Base-by-base conservation (phyloP, 2,888 invertebrate species). In the Leucophenga montana region DNA sequence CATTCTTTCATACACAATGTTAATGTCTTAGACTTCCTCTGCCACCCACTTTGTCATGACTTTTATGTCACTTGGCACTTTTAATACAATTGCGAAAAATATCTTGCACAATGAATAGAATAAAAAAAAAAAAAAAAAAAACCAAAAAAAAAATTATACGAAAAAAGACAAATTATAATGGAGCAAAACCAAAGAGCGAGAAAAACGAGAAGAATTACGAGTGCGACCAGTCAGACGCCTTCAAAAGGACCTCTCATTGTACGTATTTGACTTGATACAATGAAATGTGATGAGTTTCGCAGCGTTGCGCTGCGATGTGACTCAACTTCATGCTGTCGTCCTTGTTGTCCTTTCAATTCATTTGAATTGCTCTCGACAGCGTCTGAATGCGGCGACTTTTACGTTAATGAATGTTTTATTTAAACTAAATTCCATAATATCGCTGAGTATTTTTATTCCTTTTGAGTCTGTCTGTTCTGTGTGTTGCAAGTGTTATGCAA, bases 171-270 rank as follows among this genome's bases (percentile, higher is more conserved):
- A 74, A 68, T 77, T 69, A 70, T 54, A 20, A 18, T 53, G 5
- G 53, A 53, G 53, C 39, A 66, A 66, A 27, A 20, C 22, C 20
- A 44, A 22, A 44, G 22, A 16, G 46, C 44, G 48, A 39, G 72
- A 78, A 78, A 77, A 81, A 81, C 79, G 82, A 79, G 77, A 78
- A 80, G 79, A 78, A 82, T 82, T 80, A 76, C 79, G 73, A 80
- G 74, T 73, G 79, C 75, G 72, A 73, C 73, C 66, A 72, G 77
- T 69, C 71, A 70, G 75, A 68, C 68, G 68, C 68, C 68, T 68
- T 54, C 39, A 53, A 31, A 64, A 75, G 79, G 70, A 74, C 69
- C 70, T 75, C 59, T 71, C 57, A 66, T 75, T 69, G 70, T 46
- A 69, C 39, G 39, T 8, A 39, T 39, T 39, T 39, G 39, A 39